Conservation (phyloP, 1,140 invertebrate genomes). For the Paraescarpia echinospica region DNA sequence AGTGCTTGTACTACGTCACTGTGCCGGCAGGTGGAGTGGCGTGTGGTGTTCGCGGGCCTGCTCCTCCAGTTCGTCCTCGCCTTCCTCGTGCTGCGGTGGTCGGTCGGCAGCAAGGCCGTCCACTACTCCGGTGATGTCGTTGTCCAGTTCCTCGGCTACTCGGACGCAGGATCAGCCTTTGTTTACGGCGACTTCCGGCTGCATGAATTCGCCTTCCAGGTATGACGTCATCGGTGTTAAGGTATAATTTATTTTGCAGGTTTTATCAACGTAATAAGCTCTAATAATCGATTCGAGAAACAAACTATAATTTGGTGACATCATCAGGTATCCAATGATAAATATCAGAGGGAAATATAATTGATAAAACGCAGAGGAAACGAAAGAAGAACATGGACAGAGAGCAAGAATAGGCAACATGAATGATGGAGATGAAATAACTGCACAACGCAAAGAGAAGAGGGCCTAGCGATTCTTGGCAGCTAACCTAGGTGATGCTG, state of each 20-base stretch:
- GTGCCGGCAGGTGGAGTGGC: neutral
- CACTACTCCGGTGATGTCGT: neutral
- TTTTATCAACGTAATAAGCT: neutral
- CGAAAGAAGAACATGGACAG: no score
- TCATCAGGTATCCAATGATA: no score
- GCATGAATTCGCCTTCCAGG: neutral
- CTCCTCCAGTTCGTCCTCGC: neutral
- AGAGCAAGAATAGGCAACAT: no score
- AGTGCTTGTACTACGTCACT: neutral
- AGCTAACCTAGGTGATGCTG: no score
- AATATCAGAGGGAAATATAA: no score
- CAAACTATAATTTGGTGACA: no score
- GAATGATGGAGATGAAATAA: no score
- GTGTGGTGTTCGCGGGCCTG: neutral
- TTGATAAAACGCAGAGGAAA: no score
- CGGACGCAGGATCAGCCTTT: neutral
- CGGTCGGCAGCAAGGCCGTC: neutral
- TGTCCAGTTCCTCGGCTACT: neutral
- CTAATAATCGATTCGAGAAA: neutral
- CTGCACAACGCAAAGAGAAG: no score
- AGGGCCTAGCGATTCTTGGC: no score
- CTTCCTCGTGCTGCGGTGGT: neutral
- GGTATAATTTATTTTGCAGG: neutral
- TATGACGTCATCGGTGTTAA: neutral
- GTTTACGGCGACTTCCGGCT: neutral